Percentiles rank a stretch among this genome's conserved stretches.
These are phyloP conservation scores for Epirrhoe tristata DNA, from an alignment of 2,888 invertebrate genomes.

Conservation along the genomic window DNA sequence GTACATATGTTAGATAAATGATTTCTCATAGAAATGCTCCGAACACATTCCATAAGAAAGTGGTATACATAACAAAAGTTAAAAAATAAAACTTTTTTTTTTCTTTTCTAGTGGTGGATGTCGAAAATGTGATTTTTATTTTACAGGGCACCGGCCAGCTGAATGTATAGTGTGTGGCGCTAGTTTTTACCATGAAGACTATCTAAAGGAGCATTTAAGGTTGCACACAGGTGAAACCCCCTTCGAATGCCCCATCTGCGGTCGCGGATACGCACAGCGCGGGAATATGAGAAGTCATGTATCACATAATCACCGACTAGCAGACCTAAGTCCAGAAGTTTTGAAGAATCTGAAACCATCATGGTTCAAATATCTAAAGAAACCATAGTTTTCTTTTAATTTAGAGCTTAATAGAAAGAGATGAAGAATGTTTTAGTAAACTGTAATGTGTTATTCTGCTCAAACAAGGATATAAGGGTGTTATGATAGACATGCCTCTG, in stretches of 20 bases:
- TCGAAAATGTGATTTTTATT: not conserved
- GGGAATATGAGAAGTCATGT: constrained; percentile 80
- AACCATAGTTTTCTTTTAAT: constrained; percentile 8
- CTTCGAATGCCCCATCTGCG: constrained; percentile 80
- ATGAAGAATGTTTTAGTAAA: not conserved
- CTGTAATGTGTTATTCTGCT: too few species aligned
- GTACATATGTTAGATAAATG: too few species aligned
- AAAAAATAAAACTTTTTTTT: too few species aligned
- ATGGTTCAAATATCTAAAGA: constrained; percentile 71
- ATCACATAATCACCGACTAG: constrained; percentile 70
- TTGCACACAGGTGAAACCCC: constrained; percentile 82
- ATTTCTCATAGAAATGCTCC: too few species aligned
- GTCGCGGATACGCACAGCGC: constrained; percentile 75
- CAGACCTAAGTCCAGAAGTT: constrained; percentile 68
- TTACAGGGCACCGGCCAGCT: constrained; percentile 77
- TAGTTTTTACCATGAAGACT: constrained; percentile 75
- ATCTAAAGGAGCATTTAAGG: constrained; percentile 77
- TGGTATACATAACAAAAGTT: too few species aligned
- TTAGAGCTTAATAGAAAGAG: not conserved
- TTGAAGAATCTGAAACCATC: constrained; percentile 73
- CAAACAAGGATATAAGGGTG: too few species aligned
- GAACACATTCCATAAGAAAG: too few species aligned
- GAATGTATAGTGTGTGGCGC: constrained; percentile 71
- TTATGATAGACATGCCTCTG: too few species aligned
- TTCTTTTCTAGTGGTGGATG: too few species aligned